A percentile compares a stretch with the other conserved stretches of the same genome.
Conservation (phyloP, 23 tunicate genomes). For the Ascidia mentula region DNA sequence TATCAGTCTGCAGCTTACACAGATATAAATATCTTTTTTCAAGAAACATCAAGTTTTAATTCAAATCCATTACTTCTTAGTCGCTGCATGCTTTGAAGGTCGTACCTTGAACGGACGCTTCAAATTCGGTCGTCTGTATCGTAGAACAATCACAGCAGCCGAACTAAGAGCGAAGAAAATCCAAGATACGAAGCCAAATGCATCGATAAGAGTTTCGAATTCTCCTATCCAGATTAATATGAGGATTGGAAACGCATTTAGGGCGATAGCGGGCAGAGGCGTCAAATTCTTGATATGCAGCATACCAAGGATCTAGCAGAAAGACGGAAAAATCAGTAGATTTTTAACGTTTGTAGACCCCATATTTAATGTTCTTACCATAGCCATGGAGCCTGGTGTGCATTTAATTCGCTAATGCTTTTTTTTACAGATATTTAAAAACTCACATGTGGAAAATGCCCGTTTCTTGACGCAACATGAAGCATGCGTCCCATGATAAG, state of each 20-base stretch:
- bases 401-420: no score
- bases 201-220: background rate
- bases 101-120: constrained; percentile 11
- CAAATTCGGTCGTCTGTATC: background rate
- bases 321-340: no score
- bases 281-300: constrained; percentile 8
- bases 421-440: no score
- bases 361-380: no score
- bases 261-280: background rate
- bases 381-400: no score
- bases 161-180: constrained; percentile 3
- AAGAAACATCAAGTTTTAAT: no score
- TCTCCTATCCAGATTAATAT: constrained; percentile 3
- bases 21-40: no score
- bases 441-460: constrained; percentile 16
- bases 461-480: constrained; percentile 21
- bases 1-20: no score
- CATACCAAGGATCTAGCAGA: constrained; percentile 3
- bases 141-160: background rate
- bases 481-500: background rate
- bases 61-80: no score
- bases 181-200: constrained; percentile 10
- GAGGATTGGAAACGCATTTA: background rate
- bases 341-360: no score
- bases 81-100: no score